A percentile compares a stretch with the other conserved stretches of the same genome.
These are phyloP conservation scores for Notodonta dromedarius DNA, from an alignment of 2,888 invertebrate genomes.

Conservation along the genomic window DNA sequence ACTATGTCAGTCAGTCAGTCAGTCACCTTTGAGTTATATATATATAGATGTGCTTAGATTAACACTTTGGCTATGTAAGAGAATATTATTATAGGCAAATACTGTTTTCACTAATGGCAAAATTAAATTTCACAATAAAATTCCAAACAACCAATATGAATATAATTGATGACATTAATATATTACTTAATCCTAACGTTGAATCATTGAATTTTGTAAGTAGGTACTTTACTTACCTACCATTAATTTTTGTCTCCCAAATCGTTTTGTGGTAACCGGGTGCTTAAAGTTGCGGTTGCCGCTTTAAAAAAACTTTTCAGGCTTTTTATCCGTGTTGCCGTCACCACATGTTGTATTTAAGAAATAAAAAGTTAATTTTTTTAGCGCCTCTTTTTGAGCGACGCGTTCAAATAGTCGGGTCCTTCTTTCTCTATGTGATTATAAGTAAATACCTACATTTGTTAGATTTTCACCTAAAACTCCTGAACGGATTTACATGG, in stretches of 20 bases:
- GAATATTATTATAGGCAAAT: too few relatives aligned
- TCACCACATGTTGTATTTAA: conserved; percentile 38
- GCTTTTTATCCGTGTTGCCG: conserved; percentile 34
- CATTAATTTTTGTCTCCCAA: conserved; percentile 25
- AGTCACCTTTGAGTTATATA: too few relatives aligned
- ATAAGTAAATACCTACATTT: conserved; percentile 21
- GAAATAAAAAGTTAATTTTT: conserved; percentile 41
- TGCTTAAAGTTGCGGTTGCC: conserved; percentile 34
- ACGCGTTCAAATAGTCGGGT: conserved; percentile 20
- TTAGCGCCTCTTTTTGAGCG: conserved; percentile 43
- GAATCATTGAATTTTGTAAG: neutral
- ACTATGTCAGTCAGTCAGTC: too few relatives aligned
- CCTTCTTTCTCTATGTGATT: conserved; percentile 8
- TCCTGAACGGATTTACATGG: too few relatives aligned
- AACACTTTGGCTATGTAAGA: too few relatives aligned
- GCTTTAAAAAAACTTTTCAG: conserved; percentile 23
- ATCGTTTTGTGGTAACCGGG: conserved; percentile 35
- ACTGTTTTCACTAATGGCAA: too few relatives aligned
- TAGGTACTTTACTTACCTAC: neutral
- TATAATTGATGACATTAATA: too few relatives aligned
- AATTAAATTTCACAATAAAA: too few relatives aligned
- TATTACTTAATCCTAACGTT: too few relatives aligned
- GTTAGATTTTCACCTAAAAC: conserved; percentile 12
- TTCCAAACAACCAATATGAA: too few relatives aligned
- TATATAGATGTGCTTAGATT: too few relatives aligned